Evolutionary conservation across 37 sponge, comb jelly and placozoan genomes (phyloP), one percentile per base, ranked within the genome.

Genomic region (Bolinopsis microptera): DNA sequence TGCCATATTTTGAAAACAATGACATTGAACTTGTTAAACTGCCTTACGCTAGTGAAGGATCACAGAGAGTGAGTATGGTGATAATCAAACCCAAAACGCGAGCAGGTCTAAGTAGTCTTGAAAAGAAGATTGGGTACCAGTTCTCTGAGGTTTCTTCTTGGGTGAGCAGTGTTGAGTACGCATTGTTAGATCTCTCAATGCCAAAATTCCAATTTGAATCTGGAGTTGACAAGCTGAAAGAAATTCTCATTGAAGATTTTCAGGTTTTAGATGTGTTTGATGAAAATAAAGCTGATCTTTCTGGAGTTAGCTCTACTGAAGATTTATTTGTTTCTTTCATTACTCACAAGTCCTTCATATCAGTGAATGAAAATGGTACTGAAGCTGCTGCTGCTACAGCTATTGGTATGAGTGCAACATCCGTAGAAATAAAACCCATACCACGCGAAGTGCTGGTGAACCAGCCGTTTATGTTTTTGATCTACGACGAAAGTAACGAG

Each of bases 381-480:
- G 93, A 93, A 27, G 93, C 93, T 38, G 93, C 93, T 31, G 93
- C 93, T 35, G 93, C 93, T 24, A 93, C 93, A 69, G 93, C 75
- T 33, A 18, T 77, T 77, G 69, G 3, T 3, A 32, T 77, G 0
- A 36, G 33, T 34, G 18, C 33, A 22, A 34, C 1, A 16, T 77
- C 80, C 13, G n/a, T 26, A 3, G 28, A 30, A n/a, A n/a, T n/a
- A 72, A 35, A 35, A 27, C 38, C 23, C 25, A 61, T 39, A 38
- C 67, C 90, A 13, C 3, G 1, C 2, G 30, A 26, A 26, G 90
- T 86, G 26, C n/a, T 86, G 40, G 39, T 93, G 8, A 72, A 93
- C 39, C 93, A 93, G 74, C 93, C 93, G 18, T 93, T 93, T 69
- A 68, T 69, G 39, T 93, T 93, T 35, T 33, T 93, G 72, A 93